These are phyloP conservation scores for Semaprochilodus insignis DNA, from an alignment of 2,797 vertebrate species.

Conservation along the genomic window DNA sequence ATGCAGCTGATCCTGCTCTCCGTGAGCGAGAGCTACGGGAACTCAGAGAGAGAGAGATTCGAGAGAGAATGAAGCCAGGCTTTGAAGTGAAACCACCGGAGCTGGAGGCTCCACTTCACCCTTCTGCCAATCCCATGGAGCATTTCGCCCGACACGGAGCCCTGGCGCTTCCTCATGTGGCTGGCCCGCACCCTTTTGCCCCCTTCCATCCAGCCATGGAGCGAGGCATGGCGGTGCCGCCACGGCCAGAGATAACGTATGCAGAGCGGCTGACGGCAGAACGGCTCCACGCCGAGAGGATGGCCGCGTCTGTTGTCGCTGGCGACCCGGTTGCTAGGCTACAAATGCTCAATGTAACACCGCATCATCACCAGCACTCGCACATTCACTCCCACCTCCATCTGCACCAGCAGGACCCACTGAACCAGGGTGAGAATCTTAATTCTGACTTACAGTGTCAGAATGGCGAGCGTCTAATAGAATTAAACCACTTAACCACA, in stretches of 20 bases:
- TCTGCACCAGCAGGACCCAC: slow-evolving; percentile 97
- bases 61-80: slow-evolving; percentile 97
- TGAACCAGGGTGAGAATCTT: slow-evolving; percentile 89
- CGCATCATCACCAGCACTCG: slow-evolving; percentile 98
- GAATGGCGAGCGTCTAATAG: neutral
- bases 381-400: slow-evolving; percentile 99
- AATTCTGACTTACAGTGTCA: neutral
- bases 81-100: slow-evolving; percentile 97
- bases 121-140: slow-evolving; percentile 95
- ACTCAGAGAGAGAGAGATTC: slow-evolving; percentile 91
- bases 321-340: slow-evolving; percentile 91
- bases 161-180: slow-evolving; percentile 89
- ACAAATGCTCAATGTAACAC: slow-evolving; percentile 99
- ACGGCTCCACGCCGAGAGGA: slow-evolving; percentile 94
- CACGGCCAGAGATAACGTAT: slow-evolving; percentile 95
- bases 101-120: slow-evolving; percentile 88
- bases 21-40: slow-evolving; percentile 93
- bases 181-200: slow-evolving; percentile 87
- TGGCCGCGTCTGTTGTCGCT: slow-evolving; percentile 93
- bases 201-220: slow-evolving; percentile 94
- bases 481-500: neutral
- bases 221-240: slow-evolving; percentile 88
- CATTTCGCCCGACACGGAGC: slow-evolving; percentile 94
- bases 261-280: slow-evolving; percentile 95
- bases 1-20: slow-evolving; percentile 90